A percentile compares a stretch with the other conserved stretches of the same genome.
These are phyloP conservation scores for Spermophilus dauricus DNA, from an alignment of 2,113 vertebrate species.

Conservation along the genomic window DNA sequence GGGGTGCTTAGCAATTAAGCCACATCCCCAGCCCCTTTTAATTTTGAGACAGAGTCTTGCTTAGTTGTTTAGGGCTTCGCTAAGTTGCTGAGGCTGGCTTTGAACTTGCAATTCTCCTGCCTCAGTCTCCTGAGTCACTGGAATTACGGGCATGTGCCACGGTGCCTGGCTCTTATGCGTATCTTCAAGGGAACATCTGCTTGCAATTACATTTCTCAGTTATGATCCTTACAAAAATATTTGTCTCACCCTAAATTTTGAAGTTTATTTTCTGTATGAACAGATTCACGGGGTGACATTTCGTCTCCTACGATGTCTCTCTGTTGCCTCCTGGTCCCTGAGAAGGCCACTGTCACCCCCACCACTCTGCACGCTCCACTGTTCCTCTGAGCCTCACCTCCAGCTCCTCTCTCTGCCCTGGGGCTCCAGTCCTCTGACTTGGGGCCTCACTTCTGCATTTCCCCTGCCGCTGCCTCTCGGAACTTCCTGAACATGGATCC, in stretches of 20 bases:
- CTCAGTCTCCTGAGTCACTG: too few species aligned
- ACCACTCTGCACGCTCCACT: fast-evolving
- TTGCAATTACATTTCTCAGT: neutral
- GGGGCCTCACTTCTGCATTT: neutral
- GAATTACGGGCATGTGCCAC: too few species aligned
- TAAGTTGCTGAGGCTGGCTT: too few species aligned
- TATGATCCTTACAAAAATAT: neutral
- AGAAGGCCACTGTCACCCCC: too few species aligned
- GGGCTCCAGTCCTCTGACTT: too few species aligned
- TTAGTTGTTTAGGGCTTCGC: too few species aligned
- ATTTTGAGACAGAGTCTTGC: too few species aligned
- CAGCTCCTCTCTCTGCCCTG: too few species aligned
- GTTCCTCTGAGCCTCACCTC: neutral
- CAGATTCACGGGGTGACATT: neutral
- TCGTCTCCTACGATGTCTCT: neutral
- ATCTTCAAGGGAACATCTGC: neutral
- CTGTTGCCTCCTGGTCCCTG: neutral
- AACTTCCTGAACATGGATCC: neutral
- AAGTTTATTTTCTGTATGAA: neutral
- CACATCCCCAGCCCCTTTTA: too few species aligned
- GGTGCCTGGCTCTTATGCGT: neutral
- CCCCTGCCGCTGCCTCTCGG: neutral
- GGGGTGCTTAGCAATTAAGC: too few species aligned
- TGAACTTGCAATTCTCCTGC: too few species aligned
- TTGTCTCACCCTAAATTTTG: neutral